These are phyloP conservation scores for Chromobotia macracanthus DNA, from an alignment of 2,797 vertebrate genomes.

Conservation along the genomic window DNA sequence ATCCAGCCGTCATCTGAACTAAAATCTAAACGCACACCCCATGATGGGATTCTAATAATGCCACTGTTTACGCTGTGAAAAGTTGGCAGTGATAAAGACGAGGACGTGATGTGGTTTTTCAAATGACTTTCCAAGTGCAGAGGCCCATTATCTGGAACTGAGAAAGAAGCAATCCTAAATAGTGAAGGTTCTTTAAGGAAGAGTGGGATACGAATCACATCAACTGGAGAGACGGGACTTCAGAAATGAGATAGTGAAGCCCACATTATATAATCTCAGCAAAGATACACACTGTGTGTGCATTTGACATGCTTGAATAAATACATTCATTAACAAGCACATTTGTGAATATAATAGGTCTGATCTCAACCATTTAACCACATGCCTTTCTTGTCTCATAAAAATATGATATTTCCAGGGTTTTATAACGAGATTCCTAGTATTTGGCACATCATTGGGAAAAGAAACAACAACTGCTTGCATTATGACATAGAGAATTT, in stretches of 20 bases:
- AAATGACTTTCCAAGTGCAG: conserved; percentile 5
- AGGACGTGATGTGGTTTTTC: background rate
- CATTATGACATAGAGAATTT: background rate
- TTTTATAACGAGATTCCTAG: background rate
- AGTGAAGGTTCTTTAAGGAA: conserved; percentile 2
- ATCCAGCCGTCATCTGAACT: background rate
- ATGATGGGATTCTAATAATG: too few species aligned
- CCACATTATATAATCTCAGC: background rate
- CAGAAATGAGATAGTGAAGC: background rate
- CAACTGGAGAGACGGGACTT: conserved; percentile 15
- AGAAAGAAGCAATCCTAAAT: background rate
- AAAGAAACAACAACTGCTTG: background rate
- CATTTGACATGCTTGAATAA: conserved; percentile 18
- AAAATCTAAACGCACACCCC: too few species aligned
- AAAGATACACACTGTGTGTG: background rate
- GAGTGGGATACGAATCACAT: conserved; percentile 7
- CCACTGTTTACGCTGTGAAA: too few species aligned
- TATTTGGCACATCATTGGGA: background rate
- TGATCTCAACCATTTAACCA: conserved; percentile 13
- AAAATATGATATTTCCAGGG: background rate
- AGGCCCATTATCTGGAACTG: conserved; percentile 5
- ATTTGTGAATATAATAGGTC: conserved; percentile 23
- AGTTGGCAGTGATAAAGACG: background rate
- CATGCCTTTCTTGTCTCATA: background rate
- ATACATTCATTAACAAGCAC: conserved; percentile 44